Base-by-base conservation (phyloP, 92 coral and sea anemone genomes). In the Plumapathes pennacea region DNA sequence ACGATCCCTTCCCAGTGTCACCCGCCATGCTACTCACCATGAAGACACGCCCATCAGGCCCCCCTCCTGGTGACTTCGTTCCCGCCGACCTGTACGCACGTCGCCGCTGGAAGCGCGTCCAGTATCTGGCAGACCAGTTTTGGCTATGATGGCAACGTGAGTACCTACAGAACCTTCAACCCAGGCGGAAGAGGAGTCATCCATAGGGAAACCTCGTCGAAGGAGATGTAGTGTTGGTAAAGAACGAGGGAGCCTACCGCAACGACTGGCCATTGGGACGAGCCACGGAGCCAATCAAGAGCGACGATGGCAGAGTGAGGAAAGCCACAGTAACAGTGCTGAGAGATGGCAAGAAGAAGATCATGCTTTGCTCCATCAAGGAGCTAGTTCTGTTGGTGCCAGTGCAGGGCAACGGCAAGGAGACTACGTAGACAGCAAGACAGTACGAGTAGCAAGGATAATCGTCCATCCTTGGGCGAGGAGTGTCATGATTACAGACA, bases 121-220 rank as follows among this genome's bases (percentile, higher is more conserved):
- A 40, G 56, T 60, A 60, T 41, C 49, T 60, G 21, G 55, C 68
- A n/a, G 34, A 60, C 49, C 38, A 29, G 8, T 60, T 60, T 54
- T 60, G 68, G 68, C 37, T 44, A 18, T 34, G 68, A 20, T 60
- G 68, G 68, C 26, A 33, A 25, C 46, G 54, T n/a, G 68, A 60
- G 40, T 60, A 60, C 22, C n/a, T 60, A 41, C 50, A 38, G 28
- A 40, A 52, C 28, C 68, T 60, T 32, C 68, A 60, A 54, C n/a
- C n/a, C n/a, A 26, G 19, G 23, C 34, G 23, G 18, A 31, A 54
- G 22, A 28, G 61, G 61, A 27, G 15, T 15, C n/a, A 26, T 22
- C 36, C 30, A 31, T 28, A 26, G 14, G 22, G 42, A 54, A 54
- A 54, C 61, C 46, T 54, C 17, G 32, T 28, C 23, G 22, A 21